phyloP scores from a whole-genome alignment of 2,888 invertebrate genomes.

The Boloria euphrosyne region DNA sequence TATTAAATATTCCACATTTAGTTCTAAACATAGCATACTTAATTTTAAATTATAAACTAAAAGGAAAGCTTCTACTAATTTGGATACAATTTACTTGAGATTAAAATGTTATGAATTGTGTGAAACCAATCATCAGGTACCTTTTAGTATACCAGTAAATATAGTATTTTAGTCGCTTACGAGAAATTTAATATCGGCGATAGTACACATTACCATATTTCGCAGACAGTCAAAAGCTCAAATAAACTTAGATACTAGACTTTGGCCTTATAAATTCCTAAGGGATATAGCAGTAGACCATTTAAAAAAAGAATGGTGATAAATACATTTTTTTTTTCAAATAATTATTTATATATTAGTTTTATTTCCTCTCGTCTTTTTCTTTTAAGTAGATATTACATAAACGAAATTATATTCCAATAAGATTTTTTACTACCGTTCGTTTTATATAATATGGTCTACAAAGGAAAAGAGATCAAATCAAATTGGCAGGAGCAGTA shows the following conservation, averaged over 20 bases:
- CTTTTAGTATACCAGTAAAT: constrained; percentile 16
- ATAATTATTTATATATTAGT: no score
- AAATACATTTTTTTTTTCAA: not conserved
- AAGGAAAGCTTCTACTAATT: not conserved
- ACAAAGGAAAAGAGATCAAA: constrained; percentile 1
- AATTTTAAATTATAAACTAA: constrained; percentile 3
- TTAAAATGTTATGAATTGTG: no score
- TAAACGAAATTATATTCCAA: not conserved
- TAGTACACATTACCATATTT: constrained; percentile 19
- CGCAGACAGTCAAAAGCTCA: constrained; percentile 21
- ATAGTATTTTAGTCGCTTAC: constrained; percentile 5
- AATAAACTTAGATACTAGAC: constrained; percentile 34
- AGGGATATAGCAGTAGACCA: constrained; percentile 13
- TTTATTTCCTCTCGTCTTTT: no score
- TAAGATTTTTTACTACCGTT: not conserved
- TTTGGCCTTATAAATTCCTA: constrained; percentile 33
- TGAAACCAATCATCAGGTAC: constrained; percentile 4
- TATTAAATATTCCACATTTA: constrained; percentile 8
- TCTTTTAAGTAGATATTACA: no score
- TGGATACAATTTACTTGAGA: not conserved
- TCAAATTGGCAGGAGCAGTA: constrained; percentile 1
- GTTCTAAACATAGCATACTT: not conserved
- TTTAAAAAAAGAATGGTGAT: not conserved
- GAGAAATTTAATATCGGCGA: constrained; percentile 14
- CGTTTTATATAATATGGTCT: not conserved